A percentile compares a stretch with the other conserved stretches of the same genome.
These are phyloP conservation scores for Hetaerina americana DNA, from an alignment of 1,140 invertebrate genomes.

Conservation along the genomic window DNA sequence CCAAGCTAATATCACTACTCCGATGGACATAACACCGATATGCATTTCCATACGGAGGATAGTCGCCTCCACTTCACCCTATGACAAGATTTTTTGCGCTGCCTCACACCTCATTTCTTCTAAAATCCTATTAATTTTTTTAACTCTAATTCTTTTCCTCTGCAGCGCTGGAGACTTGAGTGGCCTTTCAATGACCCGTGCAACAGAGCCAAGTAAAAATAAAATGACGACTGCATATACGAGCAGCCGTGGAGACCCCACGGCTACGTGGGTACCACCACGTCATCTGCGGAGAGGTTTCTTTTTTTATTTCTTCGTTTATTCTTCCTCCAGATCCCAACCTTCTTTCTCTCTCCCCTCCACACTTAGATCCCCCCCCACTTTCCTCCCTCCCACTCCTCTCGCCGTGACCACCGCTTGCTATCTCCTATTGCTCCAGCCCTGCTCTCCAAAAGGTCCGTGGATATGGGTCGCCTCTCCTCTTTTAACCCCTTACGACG, in stretches of 20 bases:
- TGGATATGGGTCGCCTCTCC: too few relatives aligned
- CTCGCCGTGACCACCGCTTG: too few relatives aligned
- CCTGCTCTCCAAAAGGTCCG: too few relatives aligned
- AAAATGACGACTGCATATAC: neutral
- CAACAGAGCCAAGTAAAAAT: neutral
- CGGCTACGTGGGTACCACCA: neutral
- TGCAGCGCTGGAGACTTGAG: neutral
- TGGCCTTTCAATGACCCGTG: neutral
- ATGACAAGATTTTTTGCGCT: too few relatives aligned
- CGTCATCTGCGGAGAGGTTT: neutral
- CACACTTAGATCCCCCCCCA: neutral
- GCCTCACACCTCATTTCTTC: neutral
- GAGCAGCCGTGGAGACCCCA: neutral
- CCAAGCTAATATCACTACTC: too few relatives aligned
- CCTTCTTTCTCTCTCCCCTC: neutral
- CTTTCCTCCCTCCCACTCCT: too few relatives aligned
- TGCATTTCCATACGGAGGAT: neutral
- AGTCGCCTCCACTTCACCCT: too few relatives aligned
- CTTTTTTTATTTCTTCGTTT: neutral
- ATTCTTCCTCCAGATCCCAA: neutral
- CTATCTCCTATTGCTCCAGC: too few relatives aligned
- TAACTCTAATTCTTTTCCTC: neutral
- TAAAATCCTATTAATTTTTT: neutral
- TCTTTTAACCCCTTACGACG: too few relatives aligned
- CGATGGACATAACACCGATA: neutral